Conservation (phyloP, 2,113 vertebrate species). For the Plecotus auritus region DNA sequence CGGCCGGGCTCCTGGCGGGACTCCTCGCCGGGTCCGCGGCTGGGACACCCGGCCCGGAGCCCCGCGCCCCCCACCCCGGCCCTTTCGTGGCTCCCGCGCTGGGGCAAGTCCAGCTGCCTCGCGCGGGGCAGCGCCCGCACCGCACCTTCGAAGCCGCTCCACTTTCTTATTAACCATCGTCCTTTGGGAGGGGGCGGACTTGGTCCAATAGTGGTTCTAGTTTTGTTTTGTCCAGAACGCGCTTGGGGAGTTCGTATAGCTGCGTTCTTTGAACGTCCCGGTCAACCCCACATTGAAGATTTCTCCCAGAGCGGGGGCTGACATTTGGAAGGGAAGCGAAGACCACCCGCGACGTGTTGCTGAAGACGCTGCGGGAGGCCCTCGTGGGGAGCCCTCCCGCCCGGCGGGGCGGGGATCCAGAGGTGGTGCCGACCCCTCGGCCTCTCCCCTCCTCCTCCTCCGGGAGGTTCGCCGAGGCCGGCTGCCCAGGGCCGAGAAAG, state of each 20-base stretch:
- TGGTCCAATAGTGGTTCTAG: background rate
- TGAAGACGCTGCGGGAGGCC: background rate
- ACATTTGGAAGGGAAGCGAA: background rate
- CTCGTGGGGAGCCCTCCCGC: background rate
- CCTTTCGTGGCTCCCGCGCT: background rate
- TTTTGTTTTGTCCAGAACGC: background rate
- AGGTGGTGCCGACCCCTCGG: background rate
- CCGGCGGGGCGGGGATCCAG: accelerated
- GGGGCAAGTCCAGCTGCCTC: background rate
- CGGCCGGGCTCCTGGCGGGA: accelerated
- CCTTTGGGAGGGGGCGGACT: background rate
- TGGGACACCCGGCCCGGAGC: background rate
- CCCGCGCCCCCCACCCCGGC: background rate
- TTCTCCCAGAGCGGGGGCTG: background rate
- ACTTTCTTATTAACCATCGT: background rate
- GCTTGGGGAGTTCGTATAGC: background rate
- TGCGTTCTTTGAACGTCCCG: background rate
- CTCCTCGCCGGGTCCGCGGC: background rate
- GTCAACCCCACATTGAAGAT: background rate
- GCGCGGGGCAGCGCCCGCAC: background rate
- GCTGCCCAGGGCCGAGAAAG: background rate
- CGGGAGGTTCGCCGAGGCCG: background rate
- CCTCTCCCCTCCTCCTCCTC: background rate
- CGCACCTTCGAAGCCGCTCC: background rate
- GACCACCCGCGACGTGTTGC: background rate